These are phyloP conservation scores for Ia io DNA, from an alignment of 2,113 vertebrate genomes.

Conservation along the genomic window DNA sequence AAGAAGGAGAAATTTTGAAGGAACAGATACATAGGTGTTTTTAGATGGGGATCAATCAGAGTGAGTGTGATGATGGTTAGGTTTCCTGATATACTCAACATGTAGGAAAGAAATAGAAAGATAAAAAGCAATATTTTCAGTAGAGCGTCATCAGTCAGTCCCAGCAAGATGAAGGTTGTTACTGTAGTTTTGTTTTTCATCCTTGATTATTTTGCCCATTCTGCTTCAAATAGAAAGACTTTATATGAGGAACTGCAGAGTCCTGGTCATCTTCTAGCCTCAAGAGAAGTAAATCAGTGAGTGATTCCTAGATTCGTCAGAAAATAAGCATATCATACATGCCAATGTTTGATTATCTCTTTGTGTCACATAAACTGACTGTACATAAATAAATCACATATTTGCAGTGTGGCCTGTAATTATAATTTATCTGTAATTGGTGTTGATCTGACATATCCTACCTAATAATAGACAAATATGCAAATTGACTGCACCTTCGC, in stretches of 20 bases:
- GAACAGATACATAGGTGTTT: background rate
- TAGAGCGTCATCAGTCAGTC: background rate
- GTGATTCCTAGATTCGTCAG: too few relatives aligned
- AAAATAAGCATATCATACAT: too few relatives aligned
- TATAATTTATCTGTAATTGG: background rate
- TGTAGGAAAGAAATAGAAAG: background rate
- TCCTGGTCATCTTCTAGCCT: too few relatives aligned
- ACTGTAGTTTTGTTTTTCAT: background rate
- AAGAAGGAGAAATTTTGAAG: background rate
- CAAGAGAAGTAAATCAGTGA: too few relatives aligned
- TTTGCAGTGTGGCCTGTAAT: too few relatives aligned
- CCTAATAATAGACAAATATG: too few relatives aligned
- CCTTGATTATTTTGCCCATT: background rate
- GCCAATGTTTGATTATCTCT: too few relatives aligned
- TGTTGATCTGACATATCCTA: background rate
- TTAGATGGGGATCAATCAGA: background rate
- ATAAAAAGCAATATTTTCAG: background rate
- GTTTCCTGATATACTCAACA: background rate
- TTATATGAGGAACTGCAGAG: too few relatives aligned
- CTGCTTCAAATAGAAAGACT: background rate
- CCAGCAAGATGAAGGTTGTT: background rate
- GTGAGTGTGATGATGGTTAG: background rate
- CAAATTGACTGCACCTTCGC: too few relatives aligned
- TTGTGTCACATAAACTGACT: too few relatives aligned
- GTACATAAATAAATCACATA: too few relatives aligned